Evolutionary conservation across 2,113 vertebrate species (phyloP).

Genomic region (Myotis davidii): DNA sequence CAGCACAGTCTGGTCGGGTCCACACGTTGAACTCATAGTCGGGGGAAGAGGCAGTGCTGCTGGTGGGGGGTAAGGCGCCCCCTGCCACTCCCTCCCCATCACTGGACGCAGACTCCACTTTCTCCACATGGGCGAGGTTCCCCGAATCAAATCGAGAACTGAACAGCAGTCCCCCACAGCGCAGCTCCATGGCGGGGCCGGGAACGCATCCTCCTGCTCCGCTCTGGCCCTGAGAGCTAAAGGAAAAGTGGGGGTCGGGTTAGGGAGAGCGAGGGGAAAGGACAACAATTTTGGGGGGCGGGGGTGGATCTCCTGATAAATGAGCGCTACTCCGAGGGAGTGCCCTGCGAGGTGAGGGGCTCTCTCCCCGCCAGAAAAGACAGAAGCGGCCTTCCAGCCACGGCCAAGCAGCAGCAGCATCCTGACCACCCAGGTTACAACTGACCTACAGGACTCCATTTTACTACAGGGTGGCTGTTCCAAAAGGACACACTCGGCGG

Average conservation of each 20-base stretch:
- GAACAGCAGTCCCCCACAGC: slow-evolving; percentile 90
- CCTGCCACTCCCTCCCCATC: slow-evolving; percentile 71
- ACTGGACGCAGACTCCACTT: slow-evolving; percentile 82
- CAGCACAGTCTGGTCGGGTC: slow-evolving; percentile 95
- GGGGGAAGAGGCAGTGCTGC: slow-evolving; percentile 65
- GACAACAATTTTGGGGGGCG: background rate
- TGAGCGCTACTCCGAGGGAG: background rate
- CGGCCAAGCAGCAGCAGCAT: slow-evolving; percentile 6
- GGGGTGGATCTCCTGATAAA: background rate
- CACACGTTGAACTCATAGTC: slow-evolving; percentile 97
- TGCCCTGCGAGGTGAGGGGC: background rate
- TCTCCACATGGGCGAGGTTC: slow-evolving; percentile 93
- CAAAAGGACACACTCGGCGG: background rate
- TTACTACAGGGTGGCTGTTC: background rate
- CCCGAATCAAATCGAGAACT: slow-evolving; percentile 97
- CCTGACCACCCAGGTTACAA: background rate
- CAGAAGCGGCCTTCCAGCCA: background rate
- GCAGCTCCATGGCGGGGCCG: slow-evolving; percentile 79
- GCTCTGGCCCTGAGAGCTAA: slow-evolving; percentile 69
- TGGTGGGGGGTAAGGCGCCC: slow-evolving; percentile 39
- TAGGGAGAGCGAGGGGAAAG: slow-evolving; percentile 34
- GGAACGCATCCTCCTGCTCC: slow-evolving; percentile 79
- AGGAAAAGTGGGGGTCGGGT: slow-evolving; percentile 22
- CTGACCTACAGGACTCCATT: background rate
- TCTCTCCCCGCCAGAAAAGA: background rate